Percentiles rank a stretch among this genome's conserved stretches.
Conservation (phyloP, 2,797 vertebrate genomes). For the Anabas testudineus region DNA sequence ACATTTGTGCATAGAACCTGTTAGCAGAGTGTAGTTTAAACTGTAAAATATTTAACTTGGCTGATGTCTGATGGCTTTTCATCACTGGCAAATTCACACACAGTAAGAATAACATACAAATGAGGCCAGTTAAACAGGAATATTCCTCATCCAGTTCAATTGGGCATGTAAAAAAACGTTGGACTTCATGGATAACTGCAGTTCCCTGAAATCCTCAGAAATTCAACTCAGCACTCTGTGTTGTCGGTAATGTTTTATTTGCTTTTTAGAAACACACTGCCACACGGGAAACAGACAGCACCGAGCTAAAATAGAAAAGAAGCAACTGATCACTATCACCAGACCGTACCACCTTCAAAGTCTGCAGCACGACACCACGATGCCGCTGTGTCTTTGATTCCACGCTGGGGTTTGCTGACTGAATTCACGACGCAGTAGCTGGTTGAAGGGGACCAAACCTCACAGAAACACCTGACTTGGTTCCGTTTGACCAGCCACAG, state of each 20-base stretch:
- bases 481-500: slow-evolving; percentile 99
- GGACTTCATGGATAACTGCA: too few relatives aligned
- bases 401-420: slow-evolving; percentile 76
- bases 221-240: not conserved
- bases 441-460: slow-evolving; percentile 99
- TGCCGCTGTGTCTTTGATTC: slow-evolving; percentile 51
- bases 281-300: slow-evolving; percentile 14
- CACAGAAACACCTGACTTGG: slow-evolving; percentile 98
- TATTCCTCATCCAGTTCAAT: not conserved
- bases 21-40: too few relatives aligned
- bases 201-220: not conserved
- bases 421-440: slow-evolving; percentile 94
- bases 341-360: slow-evolving; percentile 21
- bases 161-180: too few relatives aligned
- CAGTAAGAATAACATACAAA: too few relatives aligned
- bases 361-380: slow-evolving; percentile 36
- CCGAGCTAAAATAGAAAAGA: not conserved
- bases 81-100: too few relatives aligned
- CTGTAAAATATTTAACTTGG: too few relatives aligned
- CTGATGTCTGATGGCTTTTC: too few relatives aligned
- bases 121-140: not conserved
- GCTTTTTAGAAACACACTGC: slow-evolving; percentile 17
- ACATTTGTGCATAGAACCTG: too few relatives aligned
- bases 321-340: not conserved
- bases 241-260: slow-evolving; percentile 57